phyloP scores from a whole-genome alignment of 2,888 invertebrate genomes.

The Eretmocerus hayati region DNA sequence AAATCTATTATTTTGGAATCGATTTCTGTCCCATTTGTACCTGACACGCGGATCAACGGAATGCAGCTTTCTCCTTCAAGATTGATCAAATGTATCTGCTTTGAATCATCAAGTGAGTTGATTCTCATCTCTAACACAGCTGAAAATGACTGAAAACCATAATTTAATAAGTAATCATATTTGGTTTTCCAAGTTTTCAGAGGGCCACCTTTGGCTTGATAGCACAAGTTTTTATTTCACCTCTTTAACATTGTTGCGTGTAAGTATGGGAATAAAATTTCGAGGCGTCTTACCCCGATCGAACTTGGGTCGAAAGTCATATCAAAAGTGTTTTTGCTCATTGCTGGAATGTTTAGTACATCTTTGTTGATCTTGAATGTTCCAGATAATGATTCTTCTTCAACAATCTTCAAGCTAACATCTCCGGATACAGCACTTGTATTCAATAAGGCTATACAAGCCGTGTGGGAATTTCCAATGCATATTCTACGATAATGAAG shows the following conservation, averaged over 20 bases:
- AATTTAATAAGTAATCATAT: constrained; percentile 19
- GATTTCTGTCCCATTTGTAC: constrained; percentile 33
- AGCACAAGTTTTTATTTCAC: too few relatives aligned
- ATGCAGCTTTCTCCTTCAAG: constrained; percentile 46
- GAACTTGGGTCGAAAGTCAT: constrained; percentile 45
- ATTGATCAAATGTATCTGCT: constrained; percentile 31
- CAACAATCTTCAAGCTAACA: constrained; percentile 25
- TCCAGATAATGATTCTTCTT: constrained; percentile 11
- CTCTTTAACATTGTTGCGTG: too few relatives aligned
- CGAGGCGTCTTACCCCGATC: constrained; percentile 40
- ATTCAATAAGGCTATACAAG: constrained; percentile 44
- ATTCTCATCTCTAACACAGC: constrained; percentile 31
- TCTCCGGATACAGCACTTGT: constrained; percentile 40
- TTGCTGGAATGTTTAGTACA: constrained; percentile 38
- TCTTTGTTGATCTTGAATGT: constrained; percentile 40
- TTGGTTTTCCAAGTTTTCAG: too few relatives aligned
- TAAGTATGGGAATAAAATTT: too few relatives aligned
- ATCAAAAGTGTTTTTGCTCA: constrained; percentile 36
- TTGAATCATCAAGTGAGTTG: constrained; percentile 28
- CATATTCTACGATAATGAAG: constrained; percentile 45
- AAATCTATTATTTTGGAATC: constrained; percentile 36
- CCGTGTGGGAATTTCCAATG: constrained; percentile 36
- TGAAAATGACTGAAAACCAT: constrained; percentile 36
- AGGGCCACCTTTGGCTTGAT: too few relatives aligned
- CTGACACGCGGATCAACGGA: constrained; percentile 44